phyloP scores from a whole-genome alignment of 2,888 invertebrate species.

The Campaea margaritaria region DNA sequence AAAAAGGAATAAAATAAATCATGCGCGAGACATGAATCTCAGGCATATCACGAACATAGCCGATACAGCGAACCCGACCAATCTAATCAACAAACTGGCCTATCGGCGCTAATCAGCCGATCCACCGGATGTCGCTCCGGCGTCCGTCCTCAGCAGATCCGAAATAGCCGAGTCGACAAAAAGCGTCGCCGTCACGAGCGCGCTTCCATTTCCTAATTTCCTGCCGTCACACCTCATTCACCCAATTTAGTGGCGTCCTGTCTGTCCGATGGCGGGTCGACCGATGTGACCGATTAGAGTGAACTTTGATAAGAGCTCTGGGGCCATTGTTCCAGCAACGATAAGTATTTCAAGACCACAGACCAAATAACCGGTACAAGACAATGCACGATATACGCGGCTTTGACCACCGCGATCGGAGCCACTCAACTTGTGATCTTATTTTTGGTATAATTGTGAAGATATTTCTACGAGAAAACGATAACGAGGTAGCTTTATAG shows the following conservation, averaged over 20 bases:
- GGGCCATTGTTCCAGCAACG: background rate
- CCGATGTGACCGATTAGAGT: slow-evolving; percentile 20
- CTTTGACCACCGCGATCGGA: no score
- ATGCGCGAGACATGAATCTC: no score
- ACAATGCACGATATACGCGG: no score
- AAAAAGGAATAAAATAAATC: no score
- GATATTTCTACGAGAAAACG: no score
- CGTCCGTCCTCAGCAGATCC: slow-evolving; percentile 36
- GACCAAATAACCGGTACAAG: no score
- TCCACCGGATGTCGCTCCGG: slow-evolving; percentile 33
- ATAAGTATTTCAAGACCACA: no score
- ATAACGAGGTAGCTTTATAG: no score
- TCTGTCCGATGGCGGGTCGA: slow-evolving; percentile 29
- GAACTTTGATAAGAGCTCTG: slow-evolving; percentile 10
- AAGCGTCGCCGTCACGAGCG: slow-evolving; percentile 43
- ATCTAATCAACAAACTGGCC: slow-evolving; percentile 31
- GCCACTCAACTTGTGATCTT: background rate
- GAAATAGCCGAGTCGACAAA: slow-evolving; percentile 46
- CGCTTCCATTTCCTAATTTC: slow-evolving; percentile 75
- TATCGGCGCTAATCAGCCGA: slow-evolving; percentile 30
- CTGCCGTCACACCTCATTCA: slow-evolving; percentile 66
- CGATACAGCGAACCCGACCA: background rate
- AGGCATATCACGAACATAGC: background rate
- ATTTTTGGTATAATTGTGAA: no score
- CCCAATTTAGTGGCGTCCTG: slow-evolving; percentile 61